Base-by-base conservation (phyloP, 2,888 invertebrate species). In the Proisotoma minuta region DNA sequence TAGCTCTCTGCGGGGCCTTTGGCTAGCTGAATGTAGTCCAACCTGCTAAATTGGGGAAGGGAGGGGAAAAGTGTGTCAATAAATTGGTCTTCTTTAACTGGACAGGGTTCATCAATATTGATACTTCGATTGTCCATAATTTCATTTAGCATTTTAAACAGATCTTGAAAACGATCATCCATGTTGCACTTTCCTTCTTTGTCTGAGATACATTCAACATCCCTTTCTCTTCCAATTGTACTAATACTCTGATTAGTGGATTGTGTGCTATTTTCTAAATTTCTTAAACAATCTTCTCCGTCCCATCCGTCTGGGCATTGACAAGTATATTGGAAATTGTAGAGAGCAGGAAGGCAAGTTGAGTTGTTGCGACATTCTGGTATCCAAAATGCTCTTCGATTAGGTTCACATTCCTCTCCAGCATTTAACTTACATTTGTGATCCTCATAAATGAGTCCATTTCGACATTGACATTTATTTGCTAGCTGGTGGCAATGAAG, bases 401-500 rank as follows among this genome's bases (percentile, higher is more conserved):
- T 40, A 1, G 53, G 59, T 26, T 63, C 57, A 15, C 63, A 63
- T 1, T 28, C 47, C 20, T 60, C 56, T 20, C 27, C 40, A 1
- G 40, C 22, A 12, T 60, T 57, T 18, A 60, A 39, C 22, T 47
- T 48, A 27, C 63, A 63, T 18, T 34, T 34, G 15, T 60, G 22
- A 2, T 29, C 57, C 10, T 60, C 54, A 50, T 52, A 63, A 1
- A 57, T 26, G 15, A 57, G 26, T 15, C 57, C 63, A 2, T 57
- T 48, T 20, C 10, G 39, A 49, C 63, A 63, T 12, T 51, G 43
- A 49, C 63, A 63, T 48, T 56, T 52, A 12, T 51, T 47, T 18
- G 43, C 43, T 5, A 49, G 28, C 20, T 34, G 22, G 22, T 60
- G 57, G 34, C 63, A 63, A 2, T 40, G n/a, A 3, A 63, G 34